Conservation (phyloP, 2,113 vertebrate species). For the Australoheros scitulus region DNA sequence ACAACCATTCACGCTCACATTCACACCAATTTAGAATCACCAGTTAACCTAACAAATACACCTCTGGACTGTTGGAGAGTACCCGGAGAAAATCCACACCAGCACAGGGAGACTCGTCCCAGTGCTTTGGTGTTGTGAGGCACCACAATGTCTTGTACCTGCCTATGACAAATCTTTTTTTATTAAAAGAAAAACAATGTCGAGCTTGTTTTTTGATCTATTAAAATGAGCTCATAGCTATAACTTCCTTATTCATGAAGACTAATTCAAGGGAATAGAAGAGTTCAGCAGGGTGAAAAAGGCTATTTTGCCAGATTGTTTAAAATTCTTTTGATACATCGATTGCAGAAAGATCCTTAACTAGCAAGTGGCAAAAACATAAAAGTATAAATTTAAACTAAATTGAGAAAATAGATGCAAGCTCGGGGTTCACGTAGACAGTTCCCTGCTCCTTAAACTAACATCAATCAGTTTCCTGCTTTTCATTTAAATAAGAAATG, state of each 20-base stretch:
- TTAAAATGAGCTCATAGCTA: neutral
- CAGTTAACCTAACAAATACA: neutral
- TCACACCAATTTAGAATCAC: neutral
- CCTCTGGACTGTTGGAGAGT: neutral
- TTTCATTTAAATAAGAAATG: constrained; percentile 16
- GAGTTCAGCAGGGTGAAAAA: neutral
- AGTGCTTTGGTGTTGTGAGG: neutral
- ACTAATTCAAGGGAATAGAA: neutral
- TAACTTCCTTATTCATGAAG: neutral
- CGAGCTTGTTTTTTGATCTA: neutral
- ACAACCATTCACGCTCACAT: neutral
- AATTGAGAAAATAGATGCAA: neutral
- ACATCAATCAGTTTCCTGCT: neutral
- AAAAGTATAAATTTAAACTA: neutral
- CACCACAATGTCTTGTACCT: neutral
- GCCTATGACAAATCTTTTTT: neutral
- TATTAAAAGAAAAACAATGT: neutral
- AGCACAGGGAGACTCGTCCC: neutral
- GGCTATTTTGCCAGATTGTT: neutral
- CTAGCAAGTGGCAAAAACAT: neutral
- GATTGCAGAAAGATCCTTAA: neutral
- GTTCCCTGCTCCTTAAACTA: neutral
- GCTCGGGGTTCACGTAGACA: neutral
- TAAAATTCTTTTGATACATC: neutral
- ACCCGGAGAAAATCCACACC: neutral